phyloP scores from a whole-genome alignment of 2,888 invertebrate species.

The Ectemnius continuus region DNA sequence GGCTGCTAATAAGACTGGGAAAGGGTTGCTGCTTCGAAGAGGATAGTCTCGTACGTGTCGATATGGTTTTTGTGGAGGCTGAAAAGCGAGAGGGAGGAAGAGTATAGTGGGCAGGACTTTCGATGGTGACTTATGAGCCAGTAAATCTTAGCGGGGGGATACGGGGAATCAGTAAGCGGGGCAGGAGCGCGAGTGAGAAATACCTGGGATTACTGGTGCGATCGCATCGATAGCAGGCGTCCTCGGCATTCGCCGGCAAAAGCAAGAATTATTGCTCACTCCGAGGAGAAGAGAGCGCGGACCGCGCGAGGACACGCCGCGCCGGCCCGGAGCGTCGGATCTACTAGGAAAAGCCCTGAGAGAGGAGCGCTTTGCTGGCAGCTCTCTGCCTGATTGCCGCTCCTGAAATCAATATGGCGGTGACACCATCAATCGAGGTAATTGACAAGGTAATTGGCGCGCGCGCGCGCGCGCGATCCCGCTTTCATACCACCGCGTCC shows the following conservation, averaged over 20 bases:
- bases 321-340: slow-evolving; percentile 22
- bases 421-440: slow-evolving; percentile 68
- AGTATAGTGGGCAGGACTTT: slow-evolving; percentile 27
- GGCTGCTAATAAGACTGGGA: slow-evolving; percentile 39
- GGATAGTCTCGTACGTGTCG: slow-evolving; percentile 53
- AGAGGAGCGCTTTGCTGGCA: neutral
- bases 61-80: slow-evolving; percentile 20
- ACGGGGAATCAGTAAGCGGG: slow-evolving; percentile 50
- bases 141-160: slow-evolving; percentile 45
- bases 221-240: slow-evolving; percentile 64
- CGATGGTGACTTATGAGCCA: slow-evolving; percentile 51
- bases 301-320: neutral
- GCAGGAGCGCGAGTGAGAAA: slow-evolving; percentile 62
- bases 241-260: slow-evolving; percentile 64
- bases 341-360: slow-evolving; percentile 45
- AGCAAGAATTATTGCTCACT: slow-evolving; percentile 69
- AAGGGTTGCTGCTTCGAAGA: slow-evolving; percentile 11
- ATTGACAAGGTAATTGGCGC: slow-evolving; percentile 72
- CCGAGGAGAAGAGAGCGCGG: slow-evolving; percentile 20
- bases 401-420: slow-evolving; percentile 69
- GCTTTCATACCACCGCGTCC: slow-evolving; percentile 63
- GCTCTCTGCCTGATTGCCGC: slow-evolving; percentile 56
- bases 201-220: slow-evolving; percentile 66
- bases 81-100: neutral
- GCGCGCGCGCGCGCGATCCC: slow-evolving; percentile 7